Evolutionary conservation across 2,113 vertebrate genomes (phyloP), one percentile per base, ranked within the genome.

Genomic region (Lutjanus erythropterus): DNA sequence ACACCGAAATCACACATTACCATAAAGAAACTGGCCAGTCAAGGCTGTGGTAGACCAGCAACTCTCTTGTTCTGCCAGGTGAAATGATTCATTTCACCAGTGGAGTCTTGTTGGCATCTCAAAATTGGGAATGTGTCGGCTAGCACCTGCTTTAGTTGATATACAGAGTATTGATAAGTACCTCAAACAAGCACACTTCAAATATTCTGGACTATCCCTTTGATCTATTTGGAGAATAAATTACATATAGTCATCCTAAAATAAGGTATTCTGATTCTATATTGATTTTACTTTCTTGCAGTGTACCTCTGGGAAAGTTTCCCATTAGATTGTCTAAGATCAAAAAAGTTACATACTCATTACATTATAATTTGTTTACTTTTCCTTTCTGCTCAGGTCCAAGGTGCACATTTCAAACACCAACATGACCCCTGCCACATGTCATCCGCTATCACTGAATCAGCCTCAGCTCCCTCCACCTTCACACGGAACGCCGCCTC

Each of bases 311-410:
- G n/a, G 23, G 39, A 41, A 60, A 64, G 29, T 23, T 23, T 41
- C 37, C 9, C n/a, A 25, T 64, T 29, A 39, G 50, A 53, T 11
- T 23, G 31, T 41, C 25, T 16, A 4, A 52, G 18, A 7, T 39
- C 8, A 18, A 2, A 39, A 37, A 23, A 33, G 31, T 53, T 25
- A 7, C 11, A 52, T 12, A n/a, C 5, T 21, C 9, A 35, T 16
- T 6, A 41, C 1, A 10, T 27, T 68, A 4, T 78, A 2, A 47
- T 33, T 50, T 18, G 2, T 39, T 64, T 60, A 31, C 16, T 64
- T 78, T 67, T 62, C 39, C 3, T 11, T 60, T 70, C 67, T 90
- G 80, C 37, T 79, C 91, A 98, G 96, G 94, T 97, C 37, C 95
- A 90, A 60, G 93, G 69, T 64, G 84, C 92, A 56, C 94, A 72